Evolutionary conservation across 2,888 invertebrate species (phyloP), one percentile per base, ranked within the genome.

Genomic region (Megamerina dolium): DNA sequence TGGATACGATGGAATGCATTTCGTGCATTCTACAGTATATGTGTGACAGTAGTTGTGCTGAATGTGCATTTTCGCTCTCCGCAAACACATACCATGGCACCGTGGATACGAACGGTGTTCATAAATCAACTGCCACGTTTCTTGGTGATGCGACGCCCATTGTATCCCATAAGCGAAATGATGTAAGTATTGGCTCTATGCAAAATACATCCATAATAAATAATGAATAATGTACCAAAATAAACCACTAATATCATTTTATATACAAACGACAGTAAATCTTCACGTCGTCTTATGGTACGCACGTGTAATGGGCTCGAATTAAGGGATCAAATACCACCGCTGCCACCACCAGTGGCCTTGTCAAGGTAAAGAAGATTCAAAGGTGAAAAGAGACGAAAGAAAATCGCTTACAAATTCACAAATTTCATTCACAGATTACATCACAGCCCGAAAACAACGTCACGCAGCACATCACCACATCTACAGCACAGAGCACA

Each of bases 11-110:
- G n/a, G n/a, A n/a, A n/a, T n/a, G n/a, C n/a, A n/a, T n/a, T n/a
- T n/a, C n/a, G n/a, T n/a, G n/a, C 29, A 30, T 23, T 18, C 23
- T 19, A 43, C 78, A 87, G 87, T 74, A 92, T 93, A 74, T 89
- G 91, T 75, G 86, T 91, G 67, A 92, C 93, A 50, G 95, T 97
- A 63, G 87, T 95, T 67, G 94, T 95, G 61, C 79, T 96, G 63
- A 96, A 96, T 77, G 91, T 95, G 61, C 95, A 96, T 79, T 96
- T 95, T 78, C 88, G 97, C 46, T 94, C 93, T 56, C 94, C 96
- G 53, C 91, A 94, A 73, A 97, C 96, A 53, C 95, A 95, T 77
- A 87, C 88, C 56, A 96, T 97, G 95, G 88, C 94, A 52, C 90
- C 95, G 41, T 95, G 95, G 95, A 91, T 96, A 62, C 85, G 90